These are phyloP conservation scores for Anastatus disparis DNA, from an alignment of 1,140 invertebrate species.

Conservation along the genomic window DNA sequence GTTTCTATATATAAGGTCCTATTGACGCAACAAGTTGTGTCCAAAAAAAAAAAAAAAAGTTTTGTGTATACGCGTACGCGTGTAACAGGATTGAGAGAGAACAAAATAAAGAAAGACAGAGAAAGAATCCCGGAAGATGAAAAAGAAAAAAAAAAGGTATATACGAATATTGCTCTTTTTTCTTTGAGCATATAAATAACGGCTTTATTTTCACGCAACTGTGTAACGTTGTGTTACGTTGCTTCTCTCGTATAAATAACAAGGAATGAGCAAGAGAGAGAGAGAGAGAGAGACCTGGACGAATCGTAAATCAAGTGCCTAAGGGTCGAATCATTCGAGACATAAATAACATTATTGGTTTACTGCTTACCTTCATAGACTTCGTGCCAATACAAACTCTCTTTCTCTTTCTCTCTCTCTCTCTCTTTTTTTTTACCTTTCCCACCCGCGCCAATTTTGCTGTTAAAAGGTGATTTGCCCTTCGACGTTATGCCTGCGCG, in stretches of 20 bases:
- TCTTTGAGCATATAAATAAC: constrained; percentile 60
- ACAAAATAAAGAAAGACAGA: too few relatives aligned
- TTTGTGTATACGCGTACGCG: too few relatives aligned
- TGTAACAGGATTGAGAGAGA: too few relatives aligned
- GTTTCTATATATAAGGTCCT: too few relatives aligned
- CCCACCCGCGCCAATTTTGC: background rate
- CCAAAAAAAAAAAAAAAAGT: too few relatives aligned
- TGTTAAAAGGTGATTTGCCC: background rate
- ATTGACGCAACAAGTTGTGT: too few relatives aligned
- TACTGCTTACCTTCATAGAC: constrained; percentile 43
- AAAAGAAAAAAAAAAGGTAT: too few relatives aligned
- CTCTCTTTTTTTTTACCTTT: background rate
- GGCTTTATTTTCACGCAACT: constrained; percentile 56
- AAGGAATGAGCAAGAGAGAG: too few relatives aligned
- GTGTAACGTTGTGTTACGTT: background rate
- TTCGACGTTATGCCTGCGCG: background rate
- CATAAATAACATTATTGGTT: constrained; percentile 66
- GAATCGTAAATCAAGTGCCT: constrained; percentile 57
- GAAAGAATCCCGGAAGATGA: too few relatives aligned
- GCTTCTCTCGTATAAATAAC: constrained; percentile 46
- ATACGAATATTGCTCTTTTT: too few relatives aligned
- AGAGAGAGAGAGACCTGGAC: constrained; percentile 20
- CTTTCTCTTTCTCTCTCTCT: background rate
- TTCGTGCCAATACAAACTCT: background rate
- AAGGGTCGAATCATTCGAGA: constrained; percentile 59